phyloP scores from a whole-genome alignment of 2,113 vertebrate species.

The Scartelaos histophorus region DNA sequence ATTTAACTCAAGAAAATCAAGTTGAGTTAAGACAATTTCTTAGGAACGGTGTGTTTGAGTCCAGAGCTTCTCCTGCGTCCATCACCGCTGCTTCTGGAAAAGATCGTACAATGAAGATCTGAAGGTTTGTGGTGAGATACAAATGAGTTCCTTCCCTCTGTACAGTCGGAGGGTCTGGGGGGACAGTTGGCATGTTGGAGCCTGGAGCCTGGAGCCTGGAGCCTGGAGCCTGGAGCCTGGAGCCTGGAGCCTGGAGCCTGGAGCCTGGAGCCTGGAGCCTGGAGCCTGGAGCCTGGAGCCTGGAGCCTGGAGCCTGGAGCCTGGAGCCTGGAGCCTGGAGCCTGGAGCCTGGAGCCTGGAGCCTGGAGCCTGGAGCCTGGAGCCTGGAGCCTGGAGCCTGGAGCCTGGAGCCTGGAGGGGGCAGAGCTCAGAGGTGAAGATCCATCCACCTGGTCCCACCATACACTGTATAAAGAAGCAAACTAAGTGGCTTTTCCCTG shows the following conservation, averaged over 20 bases:
- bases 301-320: constrained; percentile 47
- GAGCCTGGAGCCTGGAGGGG: constrained; percentile 48
- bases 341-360: constrained; percentile 52
- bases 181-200: constrained; percentile 55
- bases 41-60: neutral
- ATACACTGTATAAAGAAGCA: no score
- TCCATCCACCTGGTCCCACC: constrained; percentile 42
- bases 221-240: constrained; percentile 60
- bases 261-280: constrained; percentile 62
- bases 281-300: constrained; percentile 57
- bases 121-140: constrained; percentile 59
- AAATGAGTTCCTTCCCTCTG: constrained; percentile 70
- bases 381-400: constrained; percentile 60
- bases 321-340: constrained; percentile 59
- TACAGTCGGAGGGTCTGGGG: constrained; percentile 60
- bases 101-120: constrained; percentile 29
- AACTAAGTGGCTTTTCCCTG: no score
- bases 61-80: neutral
- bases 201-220: constrained; percentile 59
- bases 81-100: constrained; percentile 9
- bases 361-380: constrained; percentile 56
- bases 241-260: constrained; percentile 46
- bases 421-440: constrained; percentile 54
- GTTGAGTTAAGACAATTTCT: neutral
- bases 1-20: no score